These are phyloP conservation scores for Styela plicata DNA, from an alignment of 23 tunicate genomes.

Conservation along the genomic window DNA sequence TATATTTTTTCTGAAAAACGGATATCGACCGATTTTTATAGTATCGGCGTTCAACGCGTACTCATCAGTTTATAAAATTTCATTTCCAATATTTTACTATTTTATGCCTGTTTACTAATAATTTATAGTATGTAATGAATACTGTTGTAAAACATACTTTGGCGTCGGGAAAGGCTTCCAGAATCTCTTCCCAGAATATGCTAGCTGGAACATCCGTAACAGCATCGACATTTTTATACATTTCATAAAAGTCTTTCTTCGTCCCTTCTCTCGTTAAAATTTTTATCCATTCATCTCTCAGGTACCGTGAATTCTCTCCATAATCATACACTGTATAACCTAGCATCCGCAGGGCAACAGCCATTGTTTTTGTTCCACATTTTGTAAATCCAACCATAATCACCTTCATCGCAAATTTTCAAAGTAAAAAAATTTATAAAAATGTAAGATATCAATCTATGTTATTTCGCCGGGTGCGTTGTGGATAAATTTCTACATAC, in stretches of 20 bases:
- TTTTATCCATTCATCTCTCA: slow-evolving; percentile 25
- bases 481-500: too few relatives aligned
- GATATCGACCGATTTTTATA: too few relatives aligned
- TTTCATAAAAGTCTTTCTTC: slow-evolving; percentile 20
- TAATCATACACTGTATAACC: slow-evolving; percentile 25
- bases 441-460: too few relatives aligned
- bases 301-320: slow-evolving; percentile 15
- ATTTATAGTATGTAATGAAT: too few relatives aligned
- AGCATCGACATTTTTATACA: slow-evolving; percentile 30
- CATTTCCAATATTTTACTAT: too few relatives aligned
- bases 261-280: slow-evolving; percentile 24
- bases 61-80: too few relatives aligned
- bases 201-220: slow-evolving; percentile 17
- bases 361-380: slow-evolving; percentile 17
- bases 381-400: slow-evolving; percentile 16
- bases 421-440: too few relatives aligned
- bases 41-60: too few relatives aligned
- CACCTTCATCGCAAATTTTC: slow-evolving; percentile 23
- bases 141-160: slow-evolving; percentile 21
- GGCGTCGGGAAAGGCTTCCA: slow-evolving; percentile 27
- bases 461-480: too few relatives aligned
- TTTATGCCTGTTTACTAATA: too few relatives aligned
- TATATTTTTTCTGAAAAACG: too few relatives aligned
- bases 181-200: slow-evolving; percentile 27
- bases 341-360: background rate